phyloP scores from a whole-genome alignment of 2,797 vertebrate species.

The Denticeps clupeoides region DNA sequence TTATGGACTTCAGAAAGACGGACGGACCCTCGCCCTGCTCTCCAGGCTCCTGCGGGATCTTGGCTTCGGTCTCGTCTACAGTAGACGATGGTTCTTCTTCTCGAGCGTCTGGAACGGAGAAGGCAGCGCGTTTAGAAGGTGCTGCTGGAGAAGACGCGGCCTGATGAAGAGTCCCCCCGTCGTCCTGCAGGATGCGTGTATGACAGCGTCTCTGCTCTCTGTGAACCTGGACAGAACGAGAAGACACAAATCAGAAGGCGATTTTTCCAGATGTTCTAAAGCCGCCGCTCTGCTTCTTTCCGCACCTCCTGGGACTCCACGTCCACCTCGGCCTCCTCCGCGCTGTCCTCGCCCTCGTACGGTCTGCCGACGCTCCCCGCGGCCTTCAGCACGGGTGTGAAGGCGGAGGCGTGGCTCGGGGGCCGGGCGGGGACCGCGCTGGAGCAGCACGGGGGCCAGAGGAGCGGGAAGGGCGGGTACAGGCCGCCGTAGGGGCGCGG shows the following conservation, averaged over 20 bases:
- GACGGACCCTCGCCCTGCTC: slow-evolving; percentile 65
- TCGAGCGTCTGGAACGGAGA: slow-evolving; percentile 61
- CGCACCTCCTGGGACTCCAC: slow-evolving; percentile 80
- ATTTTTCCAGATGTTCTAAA: slow-evolving; percentile 7
- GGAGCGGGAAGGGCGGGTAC: slow-evolving; percentile 87
- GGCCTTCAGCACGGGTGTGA: slow-evolving; percentile 91
- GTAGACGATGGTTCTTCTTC: slow-evolving; percentile 90
- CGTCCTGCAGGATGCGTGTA: too few species aligned
- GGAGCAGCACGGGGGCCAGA: slow-evolving; percentile 81
- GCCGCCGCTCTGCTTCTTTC: slow-evolving; percentile 62
- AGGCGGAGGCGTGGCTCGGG: slow-evolving; percentile 86
- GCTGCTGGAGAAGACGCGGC: too few species aligned
- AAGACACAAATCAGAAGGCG: too few species aligned
- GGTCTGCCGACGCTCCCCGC: slow-evolving; percentile 88
- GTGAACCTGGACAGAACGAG: too few species aligned
- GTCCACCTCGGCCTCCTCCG: slow-evolving; percentile 84
- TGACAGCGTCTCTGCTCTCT: too few species aligned
- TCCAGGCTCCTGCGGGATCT: slow-evolving; percentile 77
- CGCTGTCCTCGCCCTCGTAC: slow-evolving; percentile 84
- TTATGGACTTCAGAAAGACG: too few species aligned
- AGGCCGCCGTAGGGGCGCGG: slow-evolving; percentile 84
- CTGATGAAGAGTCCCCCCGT: too few species aligned
- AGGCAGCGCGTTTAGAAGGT: too few species aligned
- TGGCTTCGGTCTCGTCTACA: slow-evolving; percentile 80
- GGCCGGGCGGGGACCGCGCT: slow-evolving; percentile 63